A percentile compares a stretch with the other conserved stretches of the same genome.
Conservation (phyloP, 2,797 vertebrate genomes). For the Limnodromus scolopaceus region DNA sequence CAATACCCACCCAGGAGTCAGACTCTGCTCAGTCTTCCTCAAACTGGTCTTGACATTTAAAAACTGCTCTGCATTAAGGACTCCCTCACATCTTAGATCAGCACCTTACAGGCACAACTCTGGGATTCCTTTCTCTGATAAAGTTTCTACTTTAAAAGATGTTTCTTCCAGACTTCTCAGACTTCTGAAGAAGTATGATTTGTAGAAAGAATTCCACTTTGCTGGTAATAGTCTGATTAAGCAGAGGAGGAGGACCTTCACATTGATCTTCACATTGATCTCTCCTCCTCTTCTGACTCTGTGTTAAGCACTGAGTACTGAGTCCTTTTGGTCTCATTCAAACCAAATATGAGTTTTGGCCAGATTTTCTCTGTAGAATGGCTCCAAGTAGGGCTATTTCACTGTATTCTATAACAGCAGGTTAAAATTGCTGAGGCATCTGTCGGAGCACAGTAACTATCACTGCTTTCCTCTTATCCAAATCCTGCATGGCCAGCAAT, state of each 20-base stretch:
- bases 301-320: background rate
- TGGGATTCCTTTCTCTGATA: background rate
- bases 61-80: background rate
- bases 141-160: background rate
- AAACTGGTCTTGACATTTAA: background rate
- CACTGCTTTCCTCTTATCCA: background rate
- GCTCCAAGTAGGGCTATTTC: background rate
- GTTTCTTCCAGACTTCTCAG: background rate
- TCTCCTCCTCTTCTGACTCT: background rate
- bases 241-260: background rate
- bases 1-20: rapidly evolving
- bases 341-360: background rate
- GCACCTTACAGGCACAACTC: background rate
- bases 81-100: background rate
- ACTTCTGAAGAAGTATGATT: background rate
- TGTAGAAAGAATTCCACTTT: background rate
- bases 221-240: background rate
- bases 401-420: background rate
- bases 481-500: background rate
- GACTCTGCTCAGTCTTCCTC: background rate
- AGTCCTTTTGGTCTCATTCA: background rate
- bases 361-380: background rate
- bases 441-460: background rate
- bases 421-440: conserved; percentile 30
- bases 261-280: background rate